Percentiles rank a stretch among this genome's conserved stretches.
phyloP scores from a whole-genome alignment of 1,140 invertebrate genomes.

The Nasonia giraulti region DNA sequence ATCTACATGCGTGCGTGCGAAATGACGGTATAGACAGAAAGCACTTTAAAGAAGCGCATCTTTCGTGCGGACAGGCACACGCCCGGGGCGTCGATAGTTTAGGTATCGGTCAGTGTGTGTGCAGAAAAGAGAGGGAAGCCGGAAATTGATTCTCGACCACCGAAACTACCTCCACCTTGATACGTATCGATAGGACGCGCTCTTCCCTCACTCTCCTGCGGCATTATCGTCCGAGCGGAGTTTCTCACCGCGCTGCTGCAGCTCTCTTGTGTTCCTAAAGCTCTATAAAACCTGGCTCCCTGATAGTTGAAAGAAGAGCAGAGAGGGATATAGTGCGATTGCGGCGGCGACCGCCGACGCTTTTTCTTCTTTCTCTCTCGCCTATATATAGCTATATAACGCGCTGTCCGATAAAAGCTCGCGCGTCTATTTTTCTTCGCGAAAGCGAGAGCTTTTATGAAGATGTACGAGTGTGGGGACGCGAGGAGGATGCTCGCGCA shows the following conservation, averaged over 20 bases:
- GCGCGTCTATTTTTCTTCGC: not conserved
- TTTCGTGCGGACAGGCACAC: not conserved
- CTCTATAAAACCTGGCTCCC: slow-evolving; percentile 6
- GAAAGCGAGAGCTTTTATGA: not conserved
- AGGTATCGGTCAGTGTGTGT: not conserved
- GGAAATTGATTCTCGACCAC: slow-evolving; percentile 36
- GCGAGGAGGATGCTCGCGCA: not conserved
- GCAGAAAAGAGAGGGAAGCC: not conserved
- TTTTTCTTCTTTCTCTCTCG: slow-evolving; percentile 28
- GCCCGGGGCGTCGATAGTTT: not conserved
- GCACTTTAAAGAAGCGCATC: slow-evolving; percentile 12
- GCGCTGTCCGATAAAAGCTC: slow-evolving; percentile 15
- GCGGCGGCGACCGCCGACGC: not conserved
- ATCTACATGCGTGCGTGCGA: not conserved
- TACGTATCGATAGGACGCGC: not conserved
- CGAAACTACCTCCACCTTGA: slow-evolving; percentile 5
- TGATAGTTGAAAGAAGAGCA: slow-evolving; percentile 5
- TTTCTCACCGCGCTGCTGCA: not conserved
- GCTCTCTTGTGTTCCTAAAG: slow-evolving; percentile 3
- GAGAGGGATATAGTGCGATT: not conserved
- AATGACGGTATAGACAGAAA: not conserved
- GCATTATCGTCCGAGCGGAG: not conserved
- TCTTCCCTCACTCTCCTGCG: not conserved
- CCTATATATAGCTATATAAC: not conserved
- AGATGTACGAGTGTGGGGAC: slow-evolving; percentile 3